Percentiles rank a stretch among this genome's conserved stretches.
Evolutionary conservation across 2,888 invertebrate genomes (phyloP).

Genomic region (Bombylius major): DNA sequence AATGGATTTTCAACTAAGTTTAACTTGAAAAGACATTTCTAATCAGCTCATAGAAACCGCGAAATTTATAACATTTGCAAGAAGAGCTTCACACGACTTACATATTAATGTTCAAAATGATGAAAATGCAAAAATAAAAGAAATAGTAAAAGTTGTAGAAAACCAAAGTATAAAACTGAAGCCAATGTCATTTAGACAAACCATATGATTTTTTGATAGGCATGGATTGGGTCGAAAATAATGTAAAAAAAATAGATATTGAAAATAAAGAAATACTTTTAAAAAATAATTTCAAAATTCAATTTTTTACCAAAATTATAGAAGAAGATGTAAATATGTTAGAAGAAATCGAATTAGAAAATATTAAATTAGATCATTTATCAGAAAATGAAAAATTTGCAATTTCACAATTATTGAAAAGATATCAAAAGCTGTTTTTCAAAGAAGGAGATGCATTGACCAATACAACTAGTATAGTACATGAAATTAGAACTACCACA

Average conservation of each 20-base stretch:
- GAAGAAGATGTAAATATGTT: slow-evolving; percentile 8
- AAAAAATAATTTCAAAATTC: slow-evolving; percentile 6
- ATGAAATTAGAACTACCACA: slow-evolving; percentile 7
- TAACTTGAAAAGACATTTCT: too few species aligned
- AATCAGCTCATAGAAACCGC: too few species aligned
- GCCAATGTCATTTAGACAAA: too few species aligned
- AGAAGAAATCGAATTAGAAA: slow-evolving; percentile 5
- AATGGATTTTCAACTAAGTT: too few species aligned
- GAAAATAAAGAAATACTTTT: slow-evolving; percentile 7
- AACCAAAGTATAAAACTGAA: too few species aligned
- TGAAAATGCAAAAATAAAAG: too few species aligned
- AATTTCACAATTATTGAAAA: slow-evolving; percentile 8
- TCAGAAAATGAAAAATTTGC: slow-evolving; percentile 3
- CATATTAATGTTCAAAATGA: too few species aligned
- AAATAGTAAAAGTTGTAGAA: too few species aligned
- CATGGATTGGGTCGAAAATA: slow-evolving; percentile 11
- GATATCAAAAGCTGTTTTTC: slow-evolving; percentile 8
- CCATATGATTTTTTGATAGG: slow-evolving; percentile 11
- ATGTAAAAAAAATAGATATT: slow-evolving; percentile 11
- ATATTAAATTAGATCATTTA: slow-evolving; percentile 7
- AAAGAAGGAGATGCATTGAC: slow-evolving; percentile 9
- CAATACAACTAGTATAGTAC: not conserved
- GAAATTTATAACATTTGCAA: too few species aligned
- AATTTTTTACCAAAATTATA: slow-evolving; percentile 9
- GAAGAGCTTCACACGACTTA: too few species aligned